phyloP scores from a whole-genome alignment of 2,113 vertebrate species.

The Petrocephalus zakoni region DNA sequence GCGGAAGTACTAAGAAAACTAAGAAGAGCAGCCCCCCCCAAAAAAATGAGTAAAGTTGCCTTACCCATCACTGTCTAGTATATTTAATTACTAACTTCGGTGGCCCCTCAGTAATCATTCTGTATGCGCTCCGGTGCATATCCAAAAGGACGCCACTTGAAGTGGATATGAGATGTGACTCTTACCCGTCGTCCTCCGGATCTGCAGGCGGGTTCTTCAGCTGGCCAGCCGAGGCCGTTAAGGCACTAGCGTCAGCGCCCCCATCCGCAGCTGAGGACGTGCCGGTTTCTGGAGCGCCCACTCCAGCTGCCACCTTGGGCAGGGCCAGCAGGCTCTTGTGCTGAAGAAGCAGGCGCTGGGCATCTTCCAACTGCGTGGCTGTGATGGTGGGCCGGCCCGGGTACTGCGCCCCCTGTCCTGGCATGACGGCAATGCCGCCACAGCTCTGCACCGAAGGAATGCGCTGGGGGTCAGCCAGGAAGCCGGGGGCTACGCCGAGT shows the following conservation, averaged over 20 bases:
- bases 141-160: neutral
- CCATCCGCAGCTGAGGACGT: conserved; percentile 40
- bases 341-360: conserved; percentile 69
- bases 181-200: conserved; percentile 96
- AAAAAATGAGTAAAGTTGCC: neutral
- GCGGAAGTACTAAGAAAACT: neutral
- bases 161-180: neutral
- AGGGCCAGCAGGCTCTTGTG: conserved; percentile 71
- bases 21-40: neutral
- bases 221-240: conserved; percentile 70
- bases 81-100: neutral
- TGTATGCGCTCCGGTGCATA: neutral
- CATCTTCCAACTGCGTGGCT: conserved; percentile 74
- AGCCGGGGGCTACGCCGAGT: conserved; percentile 56
- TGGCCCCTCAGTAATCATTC: neutral
- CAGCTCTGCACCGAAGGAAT: conserved; percentile 52
- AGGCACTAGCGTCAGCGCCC: conserved; percentile 49
- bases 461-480: conserved; percentile 59
- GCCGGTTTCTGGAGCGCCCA: conserved; percentile 49
- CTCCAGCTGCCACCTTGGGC: conserved; percentile 57
- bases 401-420: conserved; percentile 57
- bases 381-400: conserved; percentile 61
- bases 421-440: conserved; percentile 57
- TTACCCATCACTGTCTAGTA: neutral
- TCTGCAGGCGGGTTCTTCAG: conserved; percentile 81